Evolutionary conservation across 1,140 invertebrate species (phyloP).

Genomic region (Latrodectus geometricus): DNA sequence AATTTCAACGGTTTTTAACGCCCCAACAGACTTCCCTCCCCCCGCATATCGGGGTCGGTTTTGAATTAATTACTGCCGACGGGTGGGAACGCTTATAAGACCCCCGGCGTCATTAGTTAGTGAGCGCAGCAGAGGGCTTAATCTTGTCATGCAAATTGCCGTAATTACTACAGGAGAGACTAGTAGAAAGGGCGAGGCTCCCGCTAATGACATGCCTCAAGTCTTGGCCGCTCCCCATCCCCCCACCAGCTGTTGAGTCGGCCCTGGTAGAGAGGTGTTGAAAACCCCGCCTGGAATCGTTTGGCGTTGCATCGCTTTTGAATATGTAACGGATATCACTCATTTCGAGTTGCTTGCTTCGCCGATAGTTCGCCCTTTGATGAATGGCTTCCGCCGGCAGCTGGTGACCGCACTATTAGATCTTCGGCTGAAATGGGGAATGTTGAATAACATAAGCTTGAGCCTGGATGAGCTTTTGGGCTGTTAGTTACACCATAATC

Average conservation of each 20-base stretch:
- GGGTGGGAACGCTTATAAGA: not conserved
- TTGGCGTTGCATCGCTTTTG: constrained; percentile 57
- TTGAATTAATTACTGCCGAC: constrained; percentile 48
- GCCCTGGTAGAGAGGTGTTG: constrained; percentile 39
- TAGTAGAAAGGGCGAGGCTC: constrained; percentile 9
- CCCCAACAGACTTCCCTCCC: not conserved
- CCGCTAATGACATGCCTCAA: not conserved
- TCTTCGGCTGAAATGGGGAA: constrained; percentile 10
- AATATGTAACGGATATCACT: constrained; percentile 61
- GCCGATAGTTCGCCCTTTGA: not conserved
- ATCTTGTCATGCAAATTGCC: constrained; percentile 59
- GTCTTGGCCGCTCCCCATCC: not conserved
- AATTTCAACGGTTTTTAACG: constrained; percentile 13
- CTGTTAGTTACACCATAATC: no score
- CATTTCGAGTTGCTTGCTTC: constrained; percentile 16
- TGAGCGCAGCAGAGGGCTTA: constrained; percentile 19
- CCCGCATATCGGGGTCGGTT: constrained; percentile 27
- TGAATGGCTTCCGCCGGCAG: not conserved
- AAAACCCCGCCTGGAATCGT: constrained; percentile 38
- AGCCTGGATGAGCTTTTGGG: no score
- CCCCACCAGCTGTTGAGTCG: constrained; percentile 26
- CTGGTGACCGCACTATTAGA: constrained; percentile 11
- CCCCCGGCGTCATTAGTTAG: constrained; percentile 12
- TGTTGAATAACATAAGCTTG: no score
- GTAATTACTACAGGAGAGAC: constrained; percentile 46